Evolutionary conservation across 2,797 vertebrate species (phyloP), one percentile per base, ranked within the genome.

Genomic region (Decapterus maruadsi): DNA sequence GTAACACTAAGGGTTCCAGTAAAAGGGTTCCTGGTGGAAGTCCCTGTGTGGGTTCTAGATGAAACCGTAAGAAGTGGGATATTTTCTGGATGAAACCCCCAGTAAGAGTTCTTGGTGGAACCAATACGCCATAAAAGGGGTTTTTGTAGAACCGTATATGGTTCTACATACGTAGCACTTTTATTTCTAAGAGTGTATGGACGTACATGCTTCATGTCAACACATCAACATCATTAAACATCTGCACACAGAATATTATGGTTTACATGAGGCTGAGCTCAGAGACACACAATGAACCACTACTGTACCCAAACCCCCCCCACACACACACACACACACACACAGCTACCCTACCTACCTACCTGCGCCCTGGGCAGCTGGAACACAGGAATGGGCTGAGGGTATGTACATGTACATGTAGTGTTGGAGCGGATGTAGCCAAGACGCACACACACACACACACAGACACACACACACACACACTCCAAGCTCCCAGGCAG

Each of bases 351-450:
- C n/a, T n/a, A n/a, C n/a, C n/a, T n/a, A n/a, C n/a, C n/a, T n/a
- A n/a, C n/a, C n/a, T n/a, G 36, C 12, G 61, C 84, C 80, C 67
- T 78, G 83, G 85, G 84, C 84, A 89, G 80, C 72, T 48, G 34
- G 22, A 83, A 81, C 73, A 81, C 66, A 86, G 84, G 81, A 92
- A 86, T 80, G 73, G 90, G 84, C 73, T 87, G 77, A 85, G 85
- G 83, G 82, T 81, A 26, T 26, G n/a, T n/a, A n/a, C n/a, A n/a
- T n/a, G n/a, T n/a, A n/a, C n/a, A 80, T 83, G 82, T 84, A 73
- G 54, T 48, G 61, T 51, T 77, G 58, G 43, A 90, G 88, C 29
- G 74, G 85, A 89, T 89, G 84, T 65, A 83, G 68, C 29, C n/a
- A 40, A 87, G 64, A 75, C 80, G 65, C 20, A 56, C n/a, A 56